These are phyloP conservation scores for Zosterops borbonicus DNA, from an alignment of 2,113 vertebrate species.

Conservation along the genomic window DNA sequence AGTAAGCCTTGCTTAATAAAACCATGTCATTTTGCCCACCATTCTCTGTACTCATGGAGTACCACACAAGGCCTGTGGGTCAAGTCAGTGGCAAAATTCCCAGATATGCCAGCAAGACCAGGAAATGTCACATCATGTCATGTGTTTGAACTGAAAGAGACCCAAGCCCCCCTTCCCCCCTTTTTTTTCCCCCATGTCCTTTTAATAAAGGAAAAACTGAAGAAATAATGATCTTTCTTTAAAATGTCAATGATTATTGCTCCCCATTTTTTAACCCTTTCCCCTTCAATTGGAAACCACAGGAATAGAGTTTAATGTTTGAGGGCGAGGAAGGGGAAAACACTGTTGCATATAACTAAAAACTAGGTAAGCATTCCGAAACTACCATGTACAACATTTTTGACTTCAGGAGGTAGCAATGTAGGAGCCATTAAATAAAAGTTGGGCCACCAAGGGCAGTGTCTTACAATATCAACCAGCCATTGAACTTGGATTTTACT, in stretches of 20 bases:
- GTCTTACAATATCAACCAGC: not conserved
- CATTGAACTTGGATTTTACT: not conserved
- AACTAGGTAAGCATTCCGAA: not conserved
- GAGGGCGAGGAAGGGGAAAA: not conserved
- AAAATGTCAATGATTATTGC: not conserved
- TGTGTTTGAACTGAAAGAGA: not conserved
- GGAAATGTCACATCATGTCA: not conserved
- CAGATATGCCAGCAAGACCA: not conserved
- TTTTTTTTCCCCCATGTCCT: not conserved
- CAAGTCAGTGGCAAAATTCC: not conserved
- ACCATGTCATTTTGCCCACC: not conserved
- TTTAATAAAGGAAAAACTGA: not conserved
- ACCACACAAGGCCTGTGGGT: not conserved
- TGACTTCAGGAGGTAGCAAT: not conserved
- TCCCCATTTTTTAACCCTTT: not conserved
- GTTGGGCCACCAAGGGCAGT: not conserved
- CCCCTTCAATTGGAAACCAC: not conserved
- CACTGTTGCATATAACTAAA: not conserved
- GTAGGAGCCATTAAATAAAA: not conserved
- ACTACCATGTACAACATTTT: not conserved
- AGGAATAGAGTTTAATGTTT: not conserved
- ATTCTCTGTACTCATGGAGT: rapidly evolving
- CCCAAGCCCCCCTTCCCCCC: not conserved
- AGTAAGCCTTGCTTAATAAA: not conserved
- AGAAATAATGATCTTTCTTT: not conserved